Evolutionary conservation across 2,888 invertebrate species (phyloP), one percentile per base, ranked within the genome.

Genomic region (Unio delphinus): DNA sequence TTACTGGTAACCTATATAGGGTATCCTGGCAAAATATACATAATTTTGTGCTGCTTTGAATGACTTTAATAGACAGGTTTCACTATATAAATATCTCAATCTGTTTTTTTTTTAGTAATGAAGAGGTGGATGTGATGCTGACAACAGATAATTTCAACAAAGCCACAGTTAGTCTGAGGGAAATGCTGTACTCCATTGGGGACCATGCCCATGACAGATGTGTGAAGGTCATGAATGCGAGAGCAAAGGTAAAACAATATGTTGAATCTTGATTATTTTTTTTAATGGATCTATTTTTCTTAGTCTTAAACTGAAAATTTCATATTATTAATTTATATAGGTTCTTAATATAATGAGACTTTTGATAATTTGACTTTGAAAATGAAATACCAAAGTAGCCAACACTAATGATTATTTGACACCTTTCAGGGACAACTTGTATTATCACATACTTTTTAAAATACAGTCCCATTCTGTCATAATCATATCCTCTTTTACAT

Each of bases 151-250:
- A 96, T 85, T 92, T 95, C 81, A 89, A 90, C 67, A 92, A 93
- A 72, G 93, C 96, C 11, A 93, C 92, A 73, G 92, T 92, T 18
- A 94, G 94, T 89, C 90, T 98, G 64, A 92, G 93, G 74, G 95
- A 95, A 84, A 92, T 96, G 88, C 91, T 97, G 64, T 92, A 92
- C 59, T 93, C 94, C n/a, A 93, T 97, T 61, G 96, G 96, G 89
- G 95, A 97, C 90, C 87, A 89, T 68, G 96, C 96, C 81, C 96
- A 97, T 90, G 97, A 98, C 88, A 92, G 97, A 78, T 94, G 96
- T 90, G 96, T 96, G 70, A 95, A 96, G 90, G 92, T 98, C 68
- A 93, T 98, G 70, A 94, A 95, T 63, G 94, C 95, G 28, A 86
- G 90, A 76, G 87, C 88, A 62, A 91, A 90, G 86, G 90, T 90